A percentile compares a stretch with the other conserved stretches of the same genome.
Evolutionary conservation across 2,797 vertebrate species (phyloP).

Genomic region (Hafferia zeledoni): DNA sequence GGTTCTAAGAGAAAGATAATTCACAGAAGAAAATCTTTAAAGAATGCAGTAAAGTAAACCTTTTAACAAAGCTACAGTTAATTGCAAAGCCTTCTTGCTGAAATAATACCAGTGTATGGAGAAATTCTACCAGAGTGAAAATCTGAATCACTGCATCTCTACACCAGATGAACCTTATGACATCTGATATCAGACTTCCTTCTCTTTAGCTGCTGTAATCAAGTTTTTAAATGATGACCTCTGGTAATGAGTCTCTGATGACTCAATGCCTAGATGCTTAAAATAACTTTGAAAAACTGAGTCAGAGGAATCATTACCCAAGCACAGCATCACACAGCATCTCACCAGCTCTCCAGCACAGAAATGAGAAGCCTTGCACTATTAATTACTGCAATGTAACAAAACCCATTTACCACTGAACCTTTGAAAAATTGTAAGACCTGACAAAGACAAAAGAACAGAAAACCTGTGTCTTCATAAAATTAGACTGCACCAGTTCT

Average conservation of each 20-base stretch:
- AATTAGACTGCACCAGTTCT: not conserved
- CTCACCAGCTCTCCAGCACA: not conserved
- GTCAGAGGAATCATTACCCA: constrained; percentile 52
- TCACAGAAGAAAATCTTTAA: not conserved
- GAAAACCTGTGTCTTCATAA: not conserved
- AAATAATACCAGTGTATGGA: not conserved
- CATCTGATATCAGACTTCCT: constrained; percentile 12
- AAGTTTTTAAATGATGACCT: constrained; percentile 34
- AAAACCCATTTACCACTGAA: not conserved
- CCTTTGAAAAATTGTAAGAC: not conserved
- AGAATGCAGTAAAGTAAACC: not conserved
- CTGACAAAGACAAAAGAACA: not conserved
- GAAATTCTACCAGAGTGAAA: not conserved
- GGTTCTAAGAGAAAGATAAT: not conserved
- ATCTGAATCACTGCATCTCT: not conserved
- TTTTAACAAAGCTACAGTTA: not conserved
- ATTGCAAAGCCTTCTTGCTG: not conserved
- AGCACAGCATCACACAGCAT: not conserved
- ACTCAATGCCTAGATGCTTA: constrained; percentile 56
- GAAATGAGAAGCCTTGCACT: not conserved
- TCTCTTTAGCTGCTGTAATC: constrained; percentile 25
- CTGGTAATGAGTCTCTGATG: constrained; percentile 18
- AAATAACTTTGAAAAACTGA: constrained; percentile 70
- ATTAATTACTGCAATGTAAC: not conserved
- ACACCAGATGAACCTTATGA: not conserved